Base-by-base conservation (phyloP, 1,140 invertebrate genomes). In the Trypoxylus dichotomus region DNA sequence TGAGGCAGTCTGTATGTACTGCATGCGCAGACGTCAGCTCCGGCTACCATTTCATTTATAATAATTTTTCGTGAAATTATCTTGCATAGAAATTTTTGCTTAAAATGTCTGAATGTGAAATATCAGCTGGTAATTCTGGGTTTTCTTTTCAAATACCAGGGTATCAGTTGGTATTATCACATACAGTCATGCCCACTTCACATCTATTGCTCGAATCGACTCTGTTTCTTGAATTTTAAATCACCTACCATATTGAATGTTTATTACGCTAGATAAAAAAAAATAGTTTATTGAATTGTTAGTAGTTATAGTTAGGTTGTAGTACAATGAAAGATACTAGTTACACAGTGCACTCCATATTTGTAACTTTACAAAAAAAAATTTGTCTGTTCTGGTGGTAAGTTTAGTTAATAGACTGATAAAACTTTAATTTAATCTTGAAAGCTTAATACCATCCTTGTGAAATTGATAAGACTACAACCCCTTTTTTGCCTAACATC, bases 121-220 rank as follows among this genome's bases (percentile, higher is more conserved):
- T 97, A 97, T 96, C 95, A 97, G 94, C 94, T 96, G 94, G 94
- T 96, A 97, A 96, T 96, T 95, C 94, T 96, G 95, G 94, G 93
- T 89, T 85, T 88, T 84, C 32, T 37, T 37, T 37, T 86, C 84
- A 85, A 84, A 84, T 86, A 91, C 90, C 93, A 94, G 94, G 90
- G 90, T 95, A 92, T 92, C 91, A 90, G 91, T 90, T 94, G 94
- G 91, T 95, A 95, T 95, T 87, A 87, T 86, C 87, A 86, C 81
- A 81, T 84, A 82, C 79, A 78, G 80, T 79, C 81, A 81, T 83
- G 84, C 85, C 86, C 84, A 87, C 85, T 84, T 85, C 86, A 68
- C 47, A 24, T 15, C 60, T 68, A 27, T 29, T 24, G 24, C 24
- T 68, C 13, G 27, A 68, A 68, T 3, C 87, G 68, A 60, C 19